Evolutionary conservation across 2,888 invertebrate species (phyloP).

Genomic region (Drosophila eohydei): DNA sequence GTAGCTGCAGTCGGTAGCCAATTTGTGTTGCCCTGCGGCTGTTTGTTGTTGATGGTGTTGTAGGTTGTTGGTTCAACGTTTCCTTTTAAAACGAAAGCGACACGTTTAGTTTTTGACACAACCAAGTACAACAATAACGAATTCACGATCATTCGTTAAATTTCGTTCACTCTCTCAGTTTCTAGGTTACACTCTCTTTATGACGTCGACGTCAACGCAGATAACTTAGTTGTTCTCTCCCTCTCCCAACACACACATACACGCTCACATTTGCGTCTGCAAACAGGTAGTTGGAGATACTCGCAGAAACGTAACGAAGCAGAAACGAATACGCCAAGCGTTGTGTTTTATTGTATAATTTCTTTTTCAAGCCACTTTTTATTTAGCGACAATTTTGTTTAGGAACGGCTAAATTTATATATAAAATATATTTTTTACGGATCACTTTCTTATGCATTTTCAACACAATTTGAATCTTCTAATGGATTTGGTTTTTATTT

Average conservation of each 20-base stretch:
- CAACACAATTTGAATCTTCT: slow-evolving; percentile 29
- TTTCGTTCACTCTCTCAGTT: slow-evolving; percentile 30
- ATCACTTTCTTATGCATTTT: slow-evolving; percentile 1
- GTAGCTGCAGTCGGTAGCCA: slow-evolving; percentile 26
- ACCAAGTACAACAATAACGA: slow-evolving; percentile 35
- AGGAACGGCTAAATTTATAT: not conserved
- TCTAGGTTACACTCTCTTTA: slow-evolving; percentile 22
- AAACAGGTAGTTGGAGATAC: slow-evolving; percentile 70
- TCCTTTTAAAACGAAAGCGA: slow-evolving; percentile 72
- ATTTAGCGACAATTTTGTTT: slow-evolving; percentile 13
- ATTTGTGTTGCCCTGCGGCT: slow-evolving; percentile 59
- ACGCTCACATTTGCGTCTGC: slow-evolving; percentile 51
- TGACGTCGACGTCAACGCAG: slow-evolving; percentile 43
- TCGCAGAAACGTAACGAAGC: slow-evolving; percentile 58
- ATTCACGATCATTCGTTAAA: slow-evolving; percentile 42
- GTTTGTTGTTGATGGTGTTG: slow-evolving; percentile 40
- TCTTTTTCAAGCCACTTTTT: slow-evolving; percentile 22
- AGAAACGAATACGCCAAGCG: slow-evolving; percentile 61
- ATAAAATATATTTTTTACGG: not conserved
- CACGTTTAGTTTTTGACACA: slow-evolving; percentile 65
- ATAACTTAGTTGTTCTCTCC: slow-evolving; percentile 35
- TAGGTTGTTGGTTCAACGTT: slow-evolving; percentile 32
- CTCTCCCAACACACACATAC: slow-evolving; percentile 28
- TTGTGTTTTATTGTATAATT: slow-evolving; percentile 56
- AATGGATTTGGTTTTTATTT: slow-evolving; percentile 47